Evolutionary conservation across 2,797 vertebrate species (phyloP).

Genomic region (Pangasius larnaudii): DNA sequence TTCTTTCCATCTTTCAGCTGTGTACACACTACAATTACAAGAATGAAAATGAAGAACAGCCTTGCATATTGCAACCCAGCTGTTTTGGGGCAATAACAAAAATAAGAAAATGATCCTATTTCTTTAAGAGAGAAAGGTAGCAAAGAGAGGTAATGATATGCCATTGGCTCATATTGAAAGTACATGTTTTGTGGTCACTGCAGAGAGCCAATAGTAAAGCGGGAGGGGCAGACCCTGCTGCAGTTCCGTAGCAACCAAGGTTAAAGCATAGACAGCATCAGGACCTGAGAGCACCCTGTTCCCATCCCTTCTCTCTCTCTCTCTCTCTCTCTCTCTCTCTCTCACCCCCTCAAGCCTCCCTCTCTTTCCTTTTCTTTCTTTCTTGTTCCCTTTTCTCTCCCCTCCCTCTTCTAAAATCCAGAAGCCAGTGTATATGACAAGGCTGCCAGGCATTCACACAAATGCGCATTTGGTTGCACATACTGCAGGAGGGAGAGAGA

Average conservation of each 20-base stretch:
- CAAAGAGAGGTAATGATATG: constrained; percentile 64
- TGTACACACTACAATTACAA: not conserved
- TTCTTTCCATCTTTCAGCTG: not conserved
- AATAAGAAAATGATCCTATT: constrained; percentile 59
- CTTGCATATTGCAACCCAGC: constrained; percentile 29
- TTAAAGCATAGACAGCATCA: constrained; percentile 82
- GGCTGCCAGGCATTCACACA: constrained; percentile 10
- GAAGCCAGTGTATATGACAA: constrained; percentile 31
- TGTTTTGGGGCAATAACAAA: constrained; percentile 54
- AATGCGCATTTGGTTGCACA: constrained; percentile 15
- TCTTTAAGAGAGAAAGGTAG: constrained; percentile 73
- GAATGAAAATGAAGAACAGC: constrained; percentile 19
- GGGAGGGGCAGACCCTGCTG: constrained; percentile 78
- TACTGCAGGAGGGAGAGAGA: constrained; percentile 9
- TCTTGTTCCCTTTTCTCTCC: not conserved
- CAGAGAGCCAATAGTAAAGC: constrained; percentile 75
- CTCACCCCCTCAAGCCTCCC: not conserved
- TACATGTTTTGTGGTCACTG: constrained; percentile 77
- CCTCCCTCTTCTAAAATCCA: constrained; percentile 18
- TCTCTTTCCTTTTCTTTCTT: not conserved
- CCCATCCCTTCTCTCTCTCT: constrained; percentile 34
- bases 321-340: constrained; percentile 23
- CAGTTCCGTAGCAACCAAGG: constrained; percentile 84
- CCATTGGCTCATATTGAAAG: constrained; percentile 73
- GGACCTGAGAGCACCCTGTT: constrained; percentile 59